Conservation (phyloP, 2,113 vertebrate species). For the Phyllostomus hastatus region DNA sequence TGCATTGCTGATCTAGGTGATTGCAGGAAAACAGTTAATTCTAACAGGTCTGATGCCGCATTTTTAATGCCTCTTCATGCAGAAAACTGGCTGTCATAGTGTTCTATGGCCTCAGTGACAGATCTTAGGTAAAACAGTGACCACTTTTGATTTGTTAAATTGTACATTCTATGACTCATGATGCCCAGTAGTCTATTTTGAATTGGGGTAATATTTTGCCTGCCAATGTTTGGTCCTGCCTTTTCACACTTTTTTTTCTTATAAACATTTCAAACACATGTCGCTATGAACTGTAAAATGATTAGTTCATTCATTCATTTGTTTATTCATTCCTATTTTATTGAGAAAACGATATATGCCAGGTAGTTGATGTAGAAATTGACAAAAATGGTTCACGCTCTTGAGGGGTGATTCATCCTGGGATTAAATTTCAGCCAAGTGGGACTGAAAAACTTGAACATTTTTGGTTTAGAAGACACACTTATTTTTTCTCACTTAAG, state of each 20-base stretch:
- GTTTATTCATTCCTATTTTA: background rate
- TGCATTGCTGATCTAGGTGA: background rate
- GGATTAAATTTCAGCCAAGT: constrained; percentile 21
- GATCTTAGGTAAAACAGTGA: background rate
- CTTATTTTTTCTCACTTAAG: background rate
- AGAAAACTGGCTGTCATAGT: background rate
- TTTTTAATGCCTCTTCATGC: background rate
- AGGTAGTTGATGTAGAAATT: background rate
- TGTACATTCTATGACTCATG: background rate
- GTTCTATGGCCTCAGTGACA: background rate
- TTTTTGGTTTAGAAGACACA: background rate
- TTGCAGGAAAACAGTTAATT: background rate
- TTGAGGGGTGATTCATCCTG: background rate
- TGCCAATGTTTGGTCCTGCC: background rate
- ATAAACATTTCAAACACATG: background rate
- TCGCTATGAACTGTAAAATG: background rate
- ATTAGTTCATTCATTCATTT: background rate
- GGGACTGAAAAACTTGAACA: background rate
- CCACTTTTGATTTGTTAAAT: background rate
- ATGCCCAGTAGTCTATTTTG: background rate
- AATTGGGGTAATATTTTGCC: background rate
- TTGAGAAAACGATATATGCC: background rate
- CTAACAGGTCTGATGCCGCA: background rate
- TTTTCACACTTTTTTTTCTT: background rate
- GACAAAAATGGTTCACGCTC: background rate